phyloP scores from a whole-genome alignment of 1,140 invertebrate genomes.

The Micrasema longulum region DNA sequence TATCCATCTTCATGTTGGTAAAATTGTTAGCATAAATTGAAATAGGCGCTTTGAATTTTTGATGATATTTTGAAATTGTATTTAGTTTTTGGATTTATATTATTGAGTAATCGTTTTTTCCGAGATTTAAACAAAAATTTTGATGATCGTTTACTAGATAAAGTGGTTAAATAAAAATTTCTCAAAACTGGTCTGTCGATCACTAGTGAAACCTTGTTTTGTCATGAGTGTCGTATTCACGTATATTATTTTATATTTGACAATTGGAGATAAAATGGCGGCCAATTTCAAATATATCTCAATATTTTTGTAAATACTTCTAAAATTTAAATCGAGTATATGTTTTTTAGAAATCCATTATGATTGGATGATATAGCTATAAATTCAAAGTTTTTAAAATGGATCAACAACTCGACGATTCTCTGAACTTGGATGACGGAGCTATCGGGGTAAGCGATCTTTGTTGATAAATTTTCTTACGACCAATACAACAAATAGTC shows the following conservation, averaged over 20 bases:
- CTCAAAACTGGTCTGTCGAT: background rate
- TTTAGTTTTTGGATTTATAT: conserved; percentile 14
- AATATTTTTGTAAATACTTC: conserved; percentile 24
- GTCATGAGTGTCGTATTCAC: conserved; percentile 42
- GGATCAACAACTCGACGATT: conserved; percentile 63
- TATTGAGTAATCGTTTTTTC: conserved; percentile 12
- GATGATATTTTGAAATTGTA: conserved; percentile 38
- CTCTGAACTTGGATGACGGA: conserved; percentile 60
- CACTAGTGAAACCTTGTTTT: conserved; percentile 36
- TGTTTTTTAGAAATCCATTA: conserved; percentile 13
- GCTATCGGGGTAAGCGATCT: conserved; percentile 58
- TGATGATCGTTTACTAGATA: background rate
- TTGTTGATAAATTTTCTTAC: conserved; percentile 21
- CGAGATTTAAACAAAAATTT: background rate
- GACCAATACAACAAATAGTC: background rate
- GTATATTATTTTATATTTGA: conserved; percentile 47
- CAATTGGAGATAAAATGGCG: conserved; percentile 48
- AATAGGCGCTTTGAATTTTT: conserved; percentile 48
- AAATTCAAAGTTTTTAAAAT: conserved; percentile 52
- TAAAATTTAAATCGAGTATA: conserved; percentile 10
- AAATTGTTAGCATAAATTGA: conserved; percentile 42
- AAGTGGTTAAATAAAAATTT: background rate
- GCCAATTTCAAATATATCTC: conserved; percentile 49
- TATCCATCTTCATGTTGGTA: too few relatives aligned
- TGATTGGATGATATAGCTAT: conserved; percentile 20